phyloP scores from a whole-genome alignment of 2,888 invertebrate species.

The Amaurobius ferox region DNA sequence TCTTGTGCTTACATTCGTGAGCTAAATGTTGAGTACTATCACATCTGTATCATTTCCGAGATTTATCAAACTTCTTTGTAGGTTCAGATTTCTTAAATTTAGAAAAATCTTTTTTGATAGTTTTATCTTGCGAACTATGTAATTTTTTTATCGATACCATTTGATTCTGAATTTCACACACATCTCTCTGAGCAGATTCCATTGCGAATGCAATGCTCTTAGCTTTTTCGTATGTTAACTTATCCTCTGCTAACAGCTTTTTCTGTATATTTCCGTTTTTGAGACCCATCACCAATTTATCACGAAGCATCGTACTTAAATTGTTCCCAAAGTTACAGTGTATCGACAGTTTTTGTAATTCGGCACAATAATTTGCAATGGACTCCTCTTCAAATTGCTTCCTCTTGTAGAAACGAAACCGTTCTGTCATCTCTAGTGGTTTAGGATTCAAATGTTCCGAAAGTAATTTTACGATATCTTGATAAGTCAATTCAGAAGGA shows the following conservation, averaged over 20 bases:
- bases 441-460: too few relatives aligned
- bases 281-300: conserved; percentile 49
- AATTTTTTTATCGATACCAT: conserved; percentile 47
- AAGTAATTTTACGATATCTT: too few relatives aligned
- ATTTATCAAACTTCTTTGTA: conserved; percentile 44
- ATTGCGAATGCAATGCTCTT: conserved; percentile 55
- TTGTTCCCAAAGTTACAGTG: conserved; percentile 48
- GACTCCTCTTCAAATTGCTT: conserved; percentile 44
- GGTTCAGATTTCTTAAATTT: conserved; percentile 46
- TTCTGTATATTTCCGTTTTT: conserved; percentile 42
- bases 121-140: conserved; percentile 45
- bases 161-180: conserved; percentile 55
- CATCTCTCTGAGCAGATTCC: conserved; percentile 53
- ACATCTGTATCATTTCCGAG: conserved; percentile 54
- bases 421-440: too few relatives aligned
- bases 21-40: conserved; percentile 55
- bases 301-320: conserved; percentile 49
- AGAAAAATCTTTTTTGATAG: conserved; percentile 44
- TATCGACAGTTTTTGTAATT: conserved; percentile 47
- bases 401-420: too few relatives aligned
- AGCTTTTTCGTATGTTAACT: conserved; percentile 23
- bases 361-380: conserved; percentile 45
- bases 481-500: too few relatives aligned
- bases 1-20: conserved; percentile 47
- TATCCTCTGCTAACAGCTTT: conserved; percentile 12